Conservation (phyloP, 2,888 invertebrate species). For the Pristionchus mayeri region DNA sequence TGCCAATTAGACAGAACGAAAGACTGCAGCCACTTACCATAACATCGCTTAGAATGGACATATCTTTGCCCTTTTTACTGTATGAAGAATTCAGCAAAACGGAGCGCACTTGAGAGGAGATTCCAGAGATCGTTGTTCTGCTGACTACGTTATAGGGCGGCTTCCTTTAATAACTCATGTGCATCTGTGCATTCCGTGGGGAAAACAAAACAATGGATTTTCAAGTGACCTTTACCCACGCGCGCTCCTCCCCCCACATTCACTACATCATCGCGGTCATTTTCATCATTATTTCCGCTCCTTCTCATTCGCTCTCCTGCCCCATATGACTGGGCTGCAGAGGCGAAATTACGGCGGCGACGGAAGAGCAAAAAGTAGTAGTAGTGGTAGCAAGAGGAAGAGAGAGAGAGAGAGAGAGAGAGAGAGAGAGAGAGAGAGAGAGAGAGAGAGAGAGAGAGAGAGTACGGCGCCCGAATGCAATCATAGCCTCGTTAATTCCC, state of each 20-base stretch:
- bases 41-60: too few species aligned
- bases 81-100: too few species aligned
- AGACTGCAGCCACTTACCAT: too few species aligned
- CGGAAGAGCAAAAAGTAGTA: not conserved
- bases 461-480: slow-evolving; percentile 9
- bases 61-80: too few species aligned
- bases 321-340: not conserved
- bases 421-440: too few species aligned
- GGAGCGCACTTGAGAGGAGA: too few species aligned
- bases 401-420: too few species aligned
- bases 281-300: not conserved
- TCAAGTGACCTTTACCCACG: not conserved
- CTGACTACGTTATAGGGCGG: not conserved
- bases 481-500: slow-evolving; percentile 17
- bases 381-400: not conserved
- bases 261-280: not conserved
- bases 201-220: not conserved
- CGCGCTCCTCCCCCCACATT: not conserved
- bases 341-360: not conserved
- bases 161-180: not conserved
- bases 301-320: not conserved
- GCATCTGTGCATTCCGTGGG: not conserved
- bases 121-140: not conserved
- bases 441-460: too few species aligned
- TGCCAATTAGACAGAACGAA: too few species aligned